Base-by-base conservation (phyloP, 2,797 vertebrate genomes). In the Varecia variegata region DNA sequence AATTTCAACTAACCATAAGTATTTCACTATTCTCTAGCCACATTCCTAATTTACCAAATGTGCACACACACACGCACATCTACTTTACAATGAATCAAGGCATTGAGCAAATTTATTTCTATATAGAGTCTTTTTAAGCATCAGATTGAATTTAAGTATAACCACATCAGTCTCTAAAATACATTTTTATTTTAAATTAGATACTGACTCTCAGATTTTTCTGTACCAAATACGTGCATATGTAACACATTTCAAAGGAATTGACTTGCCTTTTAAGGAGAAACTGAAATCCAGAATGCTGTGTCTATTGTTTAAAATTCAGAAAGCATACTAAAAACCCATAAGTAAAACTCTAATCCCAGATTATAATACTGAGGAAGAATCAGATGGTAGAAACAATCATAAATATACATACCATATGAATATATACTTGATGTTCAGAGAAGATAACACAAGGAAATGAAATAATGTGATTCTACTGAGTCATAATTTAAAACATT, bases 401-500 rank as follows among this genome's bases (percentile, higher is more conserved):
- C 82, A 77, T 30, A 97, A 70, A 23, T 47, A 45, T 40, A 70
- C 18, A 58, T 81, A 58, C 58, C 85, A 65, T 54, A 76, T 60
- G 74, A 95, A 93, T 96, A 97, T 90, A 83, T 88, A 94, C 35
- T 96, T 92, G 77, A 91, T 97, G 74, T 93, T 67, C 79, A 96
- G 96, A 95, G 95, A 97, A 88, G 86, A 97, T 85, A 96, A 89
- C 47, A 97, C 13, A 89, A 0, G 0, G 88, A 94, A 79, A 97
- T 95, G 76, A 97, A 97, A 95, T 96, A 65, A 84, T 43, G 2
- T 52, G 93, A 97, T 95, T 96, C 93, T 68, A 93, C 82, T 95
- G 77, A 95, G 9, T 95, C 89, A 83, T 98, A 98, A 98, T 97
- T 97, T 96, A 98, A 98, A 98, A 95, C 98, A 98, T 32, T 65